Evolutionary conservation across 2,113 vertebrate genomes (phyloP), one percentile per base, ranked within the genome.

Genomic region (Pluvianellus socialis): DNA sequence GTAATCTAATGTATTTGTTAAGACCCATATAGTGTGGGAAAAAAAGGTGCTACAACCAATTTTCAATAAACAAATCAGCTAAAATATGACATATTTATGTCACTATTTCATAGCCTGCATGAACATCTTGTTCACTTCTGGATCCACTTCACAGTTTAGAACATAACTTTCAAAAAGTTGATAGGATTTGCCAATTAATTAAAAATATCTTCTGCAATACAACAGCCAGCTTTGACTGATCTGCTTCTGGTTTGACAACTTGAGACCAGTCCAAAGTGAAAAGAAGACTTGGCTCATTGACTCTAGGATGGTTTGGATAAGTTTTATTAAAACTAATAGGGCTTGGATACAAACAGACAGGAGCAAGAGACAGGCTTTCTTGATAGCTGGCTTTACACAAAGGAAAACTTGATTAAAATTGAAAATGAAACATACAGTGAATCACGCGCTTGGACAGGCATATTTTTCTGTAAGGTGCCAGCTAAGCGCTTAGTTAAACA

Each of bases 261-360:
- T 96, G 28, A 67, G 45, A 49, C 42, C 20, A 44, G 28, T 71
- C 23, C 56, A 58, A 86, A 79, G 38, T 44, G 35, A 82, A 92
- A 82, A 91, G 33, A 88, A 91, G 18, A 12, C 35, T 74, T 90
- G 50, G 23, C 35, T 94, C 45, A 62, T 40, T 86, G 74, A 79
- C 35, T 88, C 87, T 42, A 84, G 49, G 44, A 87, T 16, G 18
- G 14, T 84, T 96, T 79, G 45, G 33, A 71, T 58, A 33, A 66
- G 8, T 74, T 92, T 91, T 96, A 82, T 82, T 79, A 75, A 88
- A 88, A 67, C 11, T 66, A 82, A 79, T 75, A 74, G 30, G 24
- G 35, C 20, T 72, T 82, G 56, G 33, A 67, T 82, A 92, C 56
- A 89, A 82, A 65, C 23, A 86, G 86, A 74, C 50, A 79, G 27